phyloP scores from a whole-genome alignment of 2,888 invertebrate species.

The Andrena trimmerana region DNA sequence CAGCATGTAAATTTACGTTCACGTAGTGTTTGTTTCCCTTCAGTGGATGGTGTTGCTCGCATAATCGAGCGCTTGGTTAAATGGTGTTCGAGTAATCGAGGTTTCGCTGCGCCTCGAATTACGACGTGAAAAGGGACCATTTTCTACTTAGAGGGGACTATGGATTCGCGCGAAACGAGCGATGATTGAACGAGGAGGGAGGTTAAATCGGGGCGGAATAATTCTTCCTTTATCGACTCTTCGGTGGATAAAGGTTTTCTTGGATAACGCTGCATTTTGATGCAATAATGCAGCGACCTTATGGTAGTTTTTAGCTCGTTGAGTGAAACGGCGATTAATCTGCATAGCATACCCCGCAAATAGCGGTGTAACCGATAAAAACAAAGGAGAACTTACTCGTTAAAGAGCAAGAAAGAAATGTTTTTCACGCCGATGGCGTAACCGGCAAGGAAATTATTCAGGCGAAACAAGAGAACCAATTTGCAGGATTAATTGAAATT shows the following conservation, averaged over 20 bases:
- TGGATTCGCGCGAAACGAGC: neutral
- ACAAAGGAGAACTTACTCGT: neutral
- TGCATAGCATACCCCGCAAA: neutral
- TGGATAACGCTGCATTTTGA: neutral
- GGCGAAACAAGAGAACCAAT: neutral
- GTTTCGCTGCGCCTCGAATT: neutral
- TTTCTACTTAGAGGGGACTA: neutral
- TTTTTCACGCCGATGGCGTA: neutral
- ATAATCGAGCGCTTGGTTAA: neutral
- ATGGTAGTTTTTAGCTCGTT: neutral
- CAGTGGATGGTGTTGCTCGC: neutral
- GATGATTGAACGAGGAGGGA: neutral
- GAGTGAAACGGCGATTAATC: neutral
- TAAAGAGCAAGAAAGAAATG: neutral
- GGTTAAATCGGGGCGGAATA: neutral
- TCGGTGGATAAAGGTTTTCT: neutral
- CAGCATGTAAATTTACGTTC: neutral
- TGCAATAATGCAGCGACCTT: neutral
- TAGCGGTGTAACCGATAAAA: neutral
- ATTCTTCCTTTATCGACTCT: neutral
- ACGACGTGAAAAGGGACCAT: constrained; percentile 1
- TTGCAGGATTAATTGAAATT: constrained; percentile 3
- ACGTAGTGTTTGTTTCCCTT: neutral
- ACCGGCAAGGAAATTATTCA: neutral
- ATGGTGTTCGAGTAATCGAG: neutral